Evolutionary conservation across 1,140 invertebrate species (phyloP).

Genomic region (Drosophila pachea): DNA sequence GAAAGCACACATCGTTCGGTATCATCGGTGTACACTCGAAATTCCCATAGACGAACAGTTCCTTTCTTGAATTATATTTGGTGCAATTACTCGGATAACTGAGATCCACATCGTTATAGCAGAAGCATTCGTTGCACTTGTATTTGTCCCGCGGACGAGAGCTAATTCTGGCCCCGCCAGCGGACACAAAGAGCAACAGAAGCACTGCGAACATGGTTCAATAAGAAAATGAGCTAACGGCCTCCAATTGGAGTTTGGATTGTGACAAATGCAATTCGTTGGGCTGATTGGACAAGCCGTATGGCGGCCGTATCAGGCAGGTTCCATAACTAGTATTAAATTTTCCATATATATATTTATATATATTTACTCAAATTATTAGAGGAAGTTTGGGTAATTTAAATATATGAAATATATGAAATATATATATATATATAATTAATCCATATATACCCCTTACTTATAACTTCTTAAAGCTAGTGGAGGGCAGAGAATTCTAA

Average conservation of each 20-base stretch:
- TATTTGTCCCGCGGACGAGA: background rate
- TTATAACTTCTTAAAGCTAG: too few relatives aligned
- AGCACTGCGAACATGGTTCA: slow-evolving; percentile 4
- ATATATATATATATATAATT: too few relatives aligned
- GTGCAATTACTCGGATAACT: too few relatives aligned
- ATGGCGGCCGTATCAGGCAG: background rate
- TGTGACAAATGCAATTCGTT: background rate
- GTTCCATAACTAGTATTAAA: too few relatives aligned
- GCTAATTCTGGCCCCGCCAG: background rate
- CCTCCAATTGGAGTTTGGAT: background rate
- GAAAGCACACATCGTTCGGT: slow-evolving; percentile 21
- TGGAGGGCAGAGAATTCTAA: too few relatives aligned
- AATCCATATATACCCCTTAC: too few relatives aligned
- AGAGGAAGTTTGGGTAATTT: too few relatives aligned
- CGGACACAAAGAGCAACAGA: background rate
- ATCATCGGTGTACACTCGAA: slow-evolving; percentile 3
- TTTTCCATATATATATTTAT: too few relatives aligned
- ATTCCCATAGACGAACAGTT: slow-evolving; percentile 25
- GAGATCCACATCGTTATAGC: background rate
- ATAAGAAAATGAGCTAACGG: background rate
- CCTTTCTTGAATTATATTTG: too few relatives aligned
- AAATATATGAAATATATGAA: too few relatives aligned
- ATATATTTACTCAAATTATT: too few relatives aligned
- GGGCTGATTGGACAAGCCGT: background rate
- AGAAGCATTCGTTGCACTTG: slow-evolving; percentile 29